Evolutionary conservation across 2,888 invertebrate species (phyloP).

Genomic region (Drosophila nigricruria): DNA sequence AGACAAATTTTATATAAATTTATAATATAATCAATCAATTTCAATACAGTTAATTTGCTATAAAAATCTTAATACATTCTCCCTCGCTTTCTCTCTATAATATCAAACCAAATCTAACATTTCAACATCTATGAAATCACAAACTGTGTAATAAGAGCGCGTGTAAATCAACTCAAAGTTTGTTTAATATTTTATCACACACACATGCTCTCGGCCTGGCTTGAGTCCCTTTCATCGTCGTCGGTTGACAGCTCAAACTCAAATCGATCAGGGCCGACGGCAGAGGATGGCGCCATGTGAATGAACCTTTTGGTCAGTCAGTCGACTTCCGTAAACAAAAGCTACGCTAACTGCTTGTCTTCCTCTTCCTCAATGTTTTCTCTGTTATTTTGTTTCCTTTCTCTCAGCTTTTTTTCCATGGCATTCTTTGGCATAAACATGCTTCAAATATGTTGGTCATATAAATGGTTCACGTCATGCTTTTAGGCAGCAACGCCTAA

Average conservation of each 20-base stretch:
- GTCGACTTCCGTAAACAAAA: slow-evolving; percentile 62
- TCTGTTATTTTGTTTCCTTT: slow-evolving; percentile 17
- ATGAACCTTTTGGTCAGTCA: slow-evolving; percentile 50
- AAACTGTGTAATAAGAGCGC: neutral
- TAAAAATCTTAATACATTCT: neutral
- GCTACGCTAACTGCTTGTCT: slow-evolving; percentile 28
- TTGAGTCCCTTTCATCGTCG: slow-evolving; percentile 21
- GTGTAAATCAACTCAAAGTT: slow-evolving; percentile 7
- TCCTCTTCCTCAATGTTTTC: slow-evolving; percentile 9
- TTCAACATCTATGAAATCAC: neutral
- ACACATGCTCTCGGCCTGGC: too few relatives aligned
- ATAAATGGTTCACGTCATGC: slow-evolving; percentile 57
- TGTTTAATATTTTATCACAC: slow-evolving; percentile 15
- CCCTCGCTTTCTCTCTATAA: neutral
- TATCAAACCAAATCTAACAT: neutral
- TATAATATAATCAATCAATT: too few relatives aligned
- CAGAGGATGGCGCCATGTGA: slow-evolving; percentile 50
- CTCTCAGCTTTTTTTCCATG: neutral
- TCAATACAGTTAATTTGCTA: neutral
- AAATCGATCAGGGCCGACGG: slow-evolving; percentile 61
- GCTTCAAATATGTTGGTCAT: slow-evolving; percentile 67
- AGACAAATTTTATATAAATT: too few relatives aligned
- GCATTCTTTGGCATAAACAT: slow-evolving; percentile 50
- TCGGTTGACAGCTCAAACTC: slow-evolving; percentile 44
- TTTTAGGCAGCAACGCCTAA: slow-evolving; percentile 58